Evolutionary conservation across 2,797 vertebrate species (phyloP).

Genomic region (Sitta carolinensis): DNA sequence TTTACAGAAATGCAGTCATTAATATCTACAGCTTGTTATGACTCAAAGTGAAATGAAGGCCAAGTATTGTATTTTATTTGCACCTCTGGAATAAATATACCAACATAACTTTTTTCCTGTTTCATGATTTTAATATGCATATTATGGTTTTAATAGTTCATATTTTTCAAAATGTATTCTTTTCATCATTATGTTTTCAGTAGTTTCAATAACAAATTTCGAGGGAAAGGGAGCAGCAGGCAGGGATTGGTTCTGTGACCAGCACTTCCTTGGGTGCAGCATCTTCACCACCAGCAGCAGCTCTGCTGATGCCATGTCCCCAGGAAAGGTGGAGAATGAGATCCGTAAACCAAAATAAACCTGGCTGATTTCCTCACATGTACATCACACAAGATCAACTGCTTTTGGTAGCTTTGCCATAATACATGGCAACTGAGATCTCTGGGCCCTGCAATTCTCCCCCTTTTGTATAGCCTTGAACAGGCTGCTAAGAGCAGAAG

Average conservation of each 20-base stretch:
- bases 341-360: neutral
- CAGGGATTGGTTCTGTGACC: neutral
- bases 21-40: constrained; percentile 33
- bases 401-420: neutral
- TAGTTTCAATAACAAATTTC: neutral
- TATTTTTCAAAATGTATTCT: neutral
- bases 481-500: neutral
- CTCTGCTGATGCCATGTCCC: neutral
- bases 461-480: neutral
- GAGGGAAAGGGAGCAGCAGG: neutral
- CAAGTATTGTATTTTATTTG: neutral
- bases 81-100: neutral
- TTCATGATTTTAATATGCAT: neutral
- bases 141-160: neutral
- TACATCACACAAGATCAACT: no score
- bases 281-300: neutral
- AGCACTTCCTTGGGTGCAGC: fast-evolving
- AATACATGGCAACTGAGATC: fast-evolving
- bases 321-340: neutral
- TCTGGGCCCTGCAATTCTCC: neutral
- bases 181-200: neutral
- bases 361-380: fast-evolving
- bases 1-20: constrained; percentile 59
- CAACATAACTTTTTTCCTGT: neutral
- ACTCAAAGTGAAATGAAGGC: constrained; percentile 10